phyloP scores from a whole-genome alignment of 1,140 invertebrate genomes.

The Nilaparvata lugens region DNA sequence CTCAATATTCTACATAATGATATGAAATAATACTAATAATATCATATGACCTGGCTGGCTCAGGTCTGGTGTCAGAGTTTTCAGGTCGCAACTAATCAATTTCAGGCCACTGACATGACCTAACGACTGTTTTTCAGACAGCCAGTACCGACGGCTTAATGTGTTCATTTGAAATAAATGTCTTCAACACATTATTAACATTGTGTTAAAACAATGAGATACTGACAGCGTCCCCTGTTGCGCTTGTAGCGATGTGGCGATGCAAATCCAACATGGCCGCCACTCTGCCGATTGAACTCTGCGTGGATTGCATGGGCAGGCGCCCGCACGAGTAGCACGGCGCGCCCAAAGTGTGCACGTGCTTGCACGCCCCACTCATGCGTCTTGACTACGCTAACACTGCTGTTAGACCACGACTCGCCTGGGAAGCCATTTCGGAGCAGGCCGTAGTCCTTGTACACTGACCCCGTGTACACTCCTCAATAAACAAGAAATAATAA shows the following conservation, averaged over 20 bases:
- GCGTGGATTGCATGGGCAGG: conserved; percentile 60
- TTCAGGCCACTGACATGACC: too few species aligned
- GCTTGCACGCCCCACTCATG: conserved; percentile 58
- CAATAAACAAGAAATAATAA: background rate
- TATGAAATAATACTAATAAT: too few species aligned
- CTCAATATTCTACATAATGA: too few species aligned
- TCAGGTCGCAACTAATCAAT: too few species aligned
- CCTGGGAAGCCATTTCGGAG: conserved; percentile 67
- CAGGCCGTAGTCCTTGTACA: conserved; percentile 67
- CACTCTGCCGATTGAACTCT: conserved; percentile 61
- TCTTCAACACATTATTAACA: too few species aligned
- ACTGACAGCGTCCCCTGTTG: conserved; percentile 50
- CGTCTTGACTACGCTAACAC: conserved; percentile 69
- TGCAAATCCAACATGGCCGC: conserved; percentile 60
- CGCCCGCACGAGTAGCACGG: conserved; percentile 57
- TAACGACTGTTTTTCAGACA: too few species aligned
- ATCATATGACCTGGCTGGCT: too few species aligned
- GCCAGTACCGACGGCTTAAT: too few species aligned
- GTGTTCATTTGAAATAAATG: too few species aligned
- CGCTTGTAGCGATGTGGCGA: conserved; percentile 50
- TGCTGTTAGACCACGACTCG: conserved; percentile 61
- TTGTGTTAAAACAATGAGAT: background rate
- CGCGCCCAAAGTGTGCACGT: conserved; percentile 48
- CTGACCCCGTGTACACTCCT: conserved; percentile 64
- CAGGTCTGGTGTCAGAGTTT: too few species aligned